Conservation (phyloP, 2,113 vertebrate species). For the Euleptes europaea region DNA sequence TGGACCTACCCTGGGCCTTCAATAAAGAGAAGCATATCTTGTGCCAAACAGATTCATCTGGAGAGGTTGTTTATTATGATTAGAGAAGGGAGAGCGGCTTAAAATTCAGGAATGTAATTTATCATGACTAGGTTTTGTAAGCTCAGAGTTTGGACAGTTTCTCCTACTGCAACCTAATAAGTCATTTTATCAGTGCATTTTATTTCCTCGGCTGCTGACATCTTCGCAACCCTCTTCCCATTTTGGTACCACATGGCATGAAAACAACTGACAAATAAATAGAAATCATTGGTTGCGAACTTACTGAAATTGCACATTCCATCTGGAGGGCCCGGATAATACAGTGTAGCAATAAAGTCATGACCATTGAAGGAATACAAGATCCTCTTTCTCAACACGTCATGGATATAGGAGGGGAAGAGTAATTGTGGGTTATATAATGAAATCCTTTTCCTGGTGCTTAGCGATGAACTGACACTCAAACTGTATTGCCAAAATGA, state of each 20-base stretch:
- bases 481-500: slow-evolving; percentile 15
- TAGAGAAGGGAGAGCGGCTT: slow-evolving; percentile 42
- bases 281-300: slow-evolving; percentile 52
- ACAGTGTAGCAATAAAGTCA: slow-evolving; percentile 34
- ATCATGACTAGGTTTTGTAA: slow-evolving; percentile 53
- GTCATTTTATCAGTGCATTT: slow-evolving; percentile 53
- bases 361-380: slow-evolving; percentile 21
- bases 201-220: slow-evolving; percentile 34
- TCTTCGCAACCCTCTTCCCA: background rate
- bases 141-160: slow-evolving; percentile 44
- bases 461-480: background rate
- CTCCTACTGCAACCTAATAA: slow-evolving; percentile 38
- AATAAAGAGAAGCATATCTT: slow-evolving; percentile 25
- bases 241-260: slow-evolving; percentile 23
- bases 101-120: slow-evolving; percentile 47
- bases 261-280: slow-evolving; percentile 60
- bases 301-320: slow-evolving; percentile 53
- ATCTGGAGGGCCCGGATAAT: slow-evolving; percentile 52
- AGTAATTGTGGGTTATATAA: background rate
- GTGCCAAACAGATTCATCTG: slow-evolving; percentile 39
- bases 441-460: slow-evolving; percentile 13
- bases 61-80: slow-evolving; percentile 47
- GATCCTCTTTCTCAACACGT: slow-evolving; percentile 1
- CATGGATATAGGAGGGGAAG: background rate
- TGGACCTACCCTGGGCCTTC: slow-evolving; percentile 18